Conservation (phyloP, 1,140 invertebrate species). For the Temnothorax longispinosus region DNA sequence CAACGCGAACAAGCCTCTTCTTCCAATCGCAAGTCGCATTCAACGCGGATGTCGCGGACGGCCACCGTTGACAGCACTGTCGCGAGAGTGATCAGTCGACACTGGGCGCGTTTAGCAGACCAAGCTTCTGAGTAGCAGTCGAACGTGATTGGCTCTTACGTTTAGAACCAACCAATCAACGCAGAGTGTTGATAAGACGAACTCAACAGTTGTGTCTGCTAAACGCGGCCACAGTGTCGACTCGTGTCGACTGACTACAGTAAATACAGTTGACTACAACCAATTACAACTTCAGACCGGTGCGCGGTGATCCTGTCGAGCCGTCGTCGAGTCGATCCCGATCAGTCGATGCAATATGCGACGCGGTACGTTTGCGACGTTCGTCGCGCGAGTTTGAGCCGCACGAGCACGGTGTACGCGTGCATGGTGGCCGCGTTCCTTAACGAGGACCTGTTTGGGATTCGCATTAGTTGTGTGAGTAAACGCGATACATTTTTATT, state of each 20-base stretch:
- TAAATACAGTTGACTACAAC: not conserved
- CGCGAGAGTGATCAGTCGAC: not conserved
- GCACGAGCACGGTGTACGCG: not conserved
- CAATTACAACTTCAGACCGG: not conserved
- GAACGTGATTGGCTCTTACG: no score
- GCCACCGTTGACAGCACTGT: not conserved
- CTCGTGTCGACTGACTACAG: no score
- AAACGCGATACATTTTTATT: not conserved
- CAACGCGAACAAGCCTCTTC: no score
- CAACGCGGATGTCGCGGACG: no score
- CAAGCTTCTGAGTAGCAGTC: no score
- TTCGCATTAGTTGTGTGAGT: constrained; percentile 17
- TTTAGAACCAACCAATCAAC: no score
- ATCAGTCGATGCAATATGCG: not conserved
- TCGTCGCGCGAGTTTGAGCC: not conserved
- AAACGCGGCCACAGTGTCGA: not conserved
- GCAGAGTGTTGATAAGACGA: no score
- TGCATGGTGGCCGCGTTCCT: not conserved
- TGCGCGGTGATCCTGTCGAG: not conserved
- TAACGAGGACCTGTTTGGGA: not conserved
- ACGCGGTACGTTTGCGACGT: not conserved
- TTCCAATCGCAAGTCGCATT: no score
- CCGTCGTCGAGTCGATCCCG: not conserved
- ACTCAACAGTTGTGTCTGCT: no score
- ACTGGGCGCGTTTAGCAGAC: no score